These are phyloP conservation scores for Drosophila neotestacea DNA, from an alignment of 2,888 invertebrate genomes.

Conservation along the genomic window DNA sequence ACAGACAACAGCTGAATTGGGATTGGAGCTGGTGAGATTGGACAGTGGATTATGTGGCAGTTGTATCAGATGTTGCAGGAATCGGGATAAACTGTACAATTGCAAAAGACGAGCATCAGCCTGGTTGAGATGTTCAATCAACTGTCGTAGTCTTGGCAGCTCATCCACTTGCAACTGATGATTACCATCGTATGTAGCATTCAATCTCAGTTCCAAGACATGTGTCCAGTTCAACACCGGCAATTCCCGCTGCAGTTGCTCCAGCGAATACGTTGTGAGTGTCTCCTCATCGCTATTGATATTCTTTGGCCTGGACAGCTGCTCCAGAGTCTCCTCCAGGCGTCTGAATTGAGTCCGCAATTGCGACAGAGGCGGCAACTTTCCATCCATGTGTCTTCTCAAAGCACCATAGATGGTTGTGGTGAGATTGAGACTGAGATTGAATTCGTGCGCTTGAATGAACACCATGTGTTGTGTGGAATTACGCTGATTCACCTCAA, in stretches of 20 bases:
- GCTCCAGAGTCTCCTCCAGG: constrained; percentile 55
- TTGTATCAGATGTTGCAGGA: constrained; percentile 65
- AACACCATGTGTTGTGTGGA: constrained; percentile 58
- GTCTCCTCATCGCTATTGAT: constrained; percentile 62
- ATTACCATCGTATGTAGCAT: constrained; percentile 32
- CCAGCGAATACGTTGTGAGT: constrained; percentile 35
- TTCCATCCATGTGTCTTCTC: constrained; percentile 15
- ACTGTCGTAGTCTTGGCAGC: constrained; percentile 41
- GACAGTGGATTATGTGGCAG: constrained; percentile 66
- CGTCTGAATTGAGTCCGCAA: constrained; percentile 52
- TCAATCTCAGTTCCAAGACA: constrained; percentile 54
- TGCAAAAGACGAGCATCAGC: constrained; percentile 53
- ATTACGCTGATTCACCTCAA: constrained; percentile 68
- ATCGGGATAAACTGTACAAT: constrained; percentile 71
- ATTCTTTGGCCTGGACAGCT: constrained; percentile 33
- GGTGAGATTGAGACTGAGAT: constrained; percentile 53
- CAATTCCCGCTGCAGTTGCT: constrained; percentile 47
- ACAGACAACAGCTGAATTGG: constrained; percentile 40
- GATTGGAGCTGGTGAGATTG: background rate
- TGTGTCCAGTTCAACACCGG: constrained; percentile 66
- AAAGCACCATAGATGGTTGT: constrained; percentile 58
- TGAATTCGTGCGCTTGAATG: constrained; percentile 67
- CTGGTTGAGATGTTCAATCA: constrained; percentile 59
- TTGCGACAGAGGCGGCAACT: constrained; percentile 10
- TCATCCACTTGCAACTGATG: constrained; percentile 68